Evolutionary conservation across 2,113 vertebrate species (phyloP), one percentile per base, ranked within the genome.

Genomic region (rat (Rattus norvegicus)): DNA sequence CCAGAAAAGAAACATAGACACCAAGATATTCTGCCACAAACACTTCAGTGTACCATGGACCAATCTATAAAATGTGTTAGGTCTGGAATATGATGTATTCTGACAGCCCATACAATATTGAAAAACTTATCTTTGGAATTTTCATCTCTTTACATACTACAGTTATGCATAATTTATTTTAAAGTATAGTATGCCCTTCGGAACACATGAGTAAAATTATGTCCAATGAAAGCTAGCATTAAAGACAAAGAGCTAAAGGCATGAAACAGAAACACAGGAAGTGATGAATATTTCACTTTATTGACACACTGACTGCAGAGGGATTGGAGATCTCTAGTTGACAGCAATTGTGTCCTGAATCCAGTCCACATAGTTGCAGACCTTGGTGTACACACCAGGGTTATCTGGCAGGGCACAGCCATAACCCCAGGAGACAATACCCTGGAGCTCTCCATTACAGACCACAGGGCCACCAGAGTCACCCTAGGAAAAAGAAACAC

Each of bases 391-490:
- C 88, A 99, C 99, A 0, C 98, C 98, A 0, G 99, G 99, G 26
- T 90, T 97, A 26, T 94, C 84, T 13, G 96, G 96, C 88, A 88
- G 89, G 20, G 98, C 98, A 49, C 99, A 99, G 65, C 98, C 98
- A 0, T 96, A 97, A 28, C 98, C 98, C 99, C 99, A 99, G 67
- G 99, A 99, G 90, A 99, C 98, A 0, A 99, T 79, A 3, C 99
- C 99, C 5, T 99, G 98, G 56, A 99, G 96, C 79, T 98, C 47
- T 30, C 98, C 98, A 0, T 24, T 72, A 93, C 99, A 99, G 28
- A 98, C 98, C 92, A 99, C 97, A 0, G 99, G 99, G 81, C 99
- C 99, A 9, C 99, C 99, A 3, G 99, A 99, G 97, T 99, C 99
- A 72, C 98, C 98, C 99, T 99, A 95, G 65, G 13, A 80, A 65